phyloP scores from a whole-genome alignment of 2,888 invertebrate species.

The Holacanthella duospinosa region DNA sequence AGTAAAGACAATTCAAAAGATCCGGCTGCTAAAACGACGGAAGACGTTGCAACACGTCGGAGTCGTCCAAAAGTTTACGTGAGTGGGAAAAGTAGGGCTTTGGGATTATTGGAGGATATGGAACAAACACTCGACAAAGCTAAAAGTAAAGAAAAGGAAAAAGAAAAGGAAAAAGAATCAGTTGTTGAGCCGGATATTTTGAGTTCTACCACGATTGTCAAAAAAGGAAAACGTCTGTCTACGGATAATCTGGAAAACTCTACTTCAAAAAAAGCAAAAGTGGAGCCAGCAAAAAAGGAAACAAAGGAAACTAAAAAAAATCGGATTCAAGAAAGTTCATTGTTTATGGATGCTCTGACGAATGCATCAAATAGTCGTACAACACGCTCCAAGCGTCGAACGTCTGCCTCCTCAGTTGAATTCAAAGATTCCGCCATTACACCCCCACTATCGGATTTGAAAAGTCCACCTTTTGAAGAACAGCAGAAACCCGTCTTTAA shows the following conservation, averaged over 20 bases:
- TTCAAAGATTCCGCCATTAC: constrained; percentile 42
- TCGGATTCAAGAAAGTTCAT: constrained; percentile 65
- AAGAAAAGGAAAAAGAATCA: constrained; percentile 10
- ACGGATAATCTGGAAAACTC: constrained; percentile 23
- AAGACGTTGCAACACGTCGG: constrained; percentile 14
- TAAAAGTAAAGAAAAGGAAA: constrained; percentile 17
- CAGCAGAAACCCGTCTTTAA: constrained; percentile 39
- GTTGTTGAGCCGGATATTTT: constrained; percentile 4
- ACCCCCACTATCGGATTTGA: constrained; percentile 48
- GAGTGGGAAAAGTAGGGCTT: constrained; percentile 24
- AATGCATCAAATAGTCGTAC: constrained; percentile 45
- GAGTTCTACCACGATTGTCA: constrained; percentile 6
- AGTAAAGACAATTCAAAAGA: constrained; percentile 9
- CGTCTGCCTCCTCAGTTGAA: constrained; percentile 23
- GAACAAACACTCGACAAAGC: constrained; percentile 12
- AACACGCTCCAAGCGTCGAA: constrained; percentile 51
- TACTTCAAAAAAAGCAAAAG: constrained; percentile 16
- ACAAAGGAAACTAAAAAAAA: constrained; percentile 30
- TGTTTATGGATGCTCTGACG: constrained; percentile 83
- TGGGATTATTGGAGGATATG: constrained; percentile 32
- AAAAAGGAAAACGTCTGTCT: constrained; percentile 23
- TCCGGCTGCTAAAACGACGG: not conserved
- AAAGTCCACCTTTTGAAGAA: constrained; percentile 3
- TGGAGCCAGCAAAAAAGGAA: constrained; percentile 41
- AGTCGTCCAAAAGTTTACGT: constrained; percentile 29